Evolutionary conservation across 1,140 invertebrate species (phyloP), one percentile per base, ranked within the genome.

Genomic region (Heliconius hewitsoni): DNA sequence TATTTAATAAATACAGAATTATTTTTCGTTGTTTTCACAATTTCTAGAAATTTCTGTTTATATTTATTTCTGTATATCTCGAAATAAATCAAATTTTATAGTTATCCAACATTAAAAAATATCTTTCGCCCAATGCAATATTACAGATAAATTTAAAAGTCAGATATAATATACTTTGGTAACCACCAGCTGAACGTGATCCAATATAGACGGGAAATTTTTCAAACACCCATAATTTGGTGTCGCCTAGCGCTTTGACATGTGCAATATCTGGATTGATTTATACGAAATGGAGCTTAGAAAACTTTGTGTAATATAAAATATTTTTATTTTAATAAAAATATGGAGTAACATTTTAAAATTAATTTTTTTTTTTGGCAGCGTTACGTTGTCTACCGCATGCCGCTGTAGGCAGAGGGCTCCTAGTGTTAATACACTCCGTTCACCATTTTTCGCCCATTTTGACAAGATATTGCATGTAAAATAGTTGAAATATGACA

Each of bases 141-240:
- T 66, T 27, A 66, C 23, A 66, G 27, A 66, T 66, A 66, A 66
- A 66, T 66, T 66, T 66, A 66, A 66, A 66, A 66, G 60, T 66
- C 60, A 66, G 9, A 66, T 66, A 66, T 66, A 66, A 66, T 66
- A 66, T 30, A 66, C 23, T 66, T 27, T 16, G 60, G 27, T 73
- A 27, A 75, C 39, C 23, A 52, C 23, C 39, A 23, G 27, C 46
- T 34, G 73, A 74, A 55, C 73, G 73, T 74, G 73, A 74, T 74
- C 73, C 73, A 74, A 74, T 74, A 74, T 50, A 27, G 73, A 50
- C 27, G 73, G 30, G 73, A 27, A 74, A 74, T 74, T 74, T 74
- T 74, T 74, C 39, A 74, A 74, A 74, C 46, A 50, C 73, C 42
- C 23, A 74, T 74, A 74, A 74, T 74, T 74, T 74, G 73, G 39